These are phyloP conservation scores for Charina bottae DNA, from an alignment of 2,113 vertebrate genomes.

Conservation along the genomic window DNA sequence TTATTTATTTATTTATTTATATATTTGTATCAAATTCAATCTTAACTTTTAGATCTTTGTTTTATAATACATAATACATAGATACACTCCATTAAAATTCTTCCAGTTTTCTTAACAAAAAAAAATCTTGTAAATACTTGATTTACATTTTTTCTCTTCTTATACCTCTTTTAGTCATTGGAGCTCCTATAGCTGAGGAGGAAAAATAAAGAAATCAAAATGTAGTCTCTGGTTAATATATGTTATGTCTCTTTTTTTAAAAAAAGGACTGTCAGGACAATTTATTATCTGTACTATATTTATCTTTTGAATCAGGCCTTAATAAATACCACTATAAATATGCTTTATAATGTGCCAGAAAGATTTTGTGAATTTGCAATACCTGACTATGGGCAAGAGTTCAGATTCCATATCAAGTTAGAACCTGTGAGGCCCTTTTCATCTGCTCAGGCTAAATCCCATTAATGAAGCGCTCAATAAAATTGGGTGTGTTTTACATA, in stretches of 20 bases:
- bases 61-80: too few relatives aligned
- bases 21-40: too few relatives aligned
- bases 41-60: too few relatives aligned
- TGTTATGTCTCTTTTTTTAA: neutral
- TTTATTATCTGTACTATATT: neutral
- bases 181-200: neutral
- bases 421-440: constrained; percentile 35
- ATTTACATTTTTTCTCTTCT: too few relatives aligned
- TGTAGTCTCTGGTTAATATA: neutral
- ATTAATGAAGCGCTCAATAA: constrained; percentile 23
- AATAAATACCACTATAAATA: constrained; percentile 1
- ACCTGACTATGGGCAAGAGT: constrained; percentile 27
- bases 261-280: neutral
- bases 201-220: neutral
- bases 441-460: constrained; percentile 32
- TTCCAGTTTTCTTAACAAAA: too few relatives aligned
- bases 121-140: too few relatives aligned
- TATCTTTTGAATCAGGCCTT: constrained; percentile 1
- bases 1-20: too few relatives aligned
- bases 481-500: neutral
- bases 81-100: too few relatives aligned
- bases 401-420: constrained; percentile 49
- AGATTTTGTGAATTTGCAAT: constrained; percentile 44
- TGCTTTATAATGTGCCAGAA: constrained; percentile 30
- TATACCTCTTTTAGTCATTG: too few relatives aligned